Evolutionary conservation across 1,140 invertebrate genomes (phyloP).

Genomic region (Drosophila insularis): DNA sequence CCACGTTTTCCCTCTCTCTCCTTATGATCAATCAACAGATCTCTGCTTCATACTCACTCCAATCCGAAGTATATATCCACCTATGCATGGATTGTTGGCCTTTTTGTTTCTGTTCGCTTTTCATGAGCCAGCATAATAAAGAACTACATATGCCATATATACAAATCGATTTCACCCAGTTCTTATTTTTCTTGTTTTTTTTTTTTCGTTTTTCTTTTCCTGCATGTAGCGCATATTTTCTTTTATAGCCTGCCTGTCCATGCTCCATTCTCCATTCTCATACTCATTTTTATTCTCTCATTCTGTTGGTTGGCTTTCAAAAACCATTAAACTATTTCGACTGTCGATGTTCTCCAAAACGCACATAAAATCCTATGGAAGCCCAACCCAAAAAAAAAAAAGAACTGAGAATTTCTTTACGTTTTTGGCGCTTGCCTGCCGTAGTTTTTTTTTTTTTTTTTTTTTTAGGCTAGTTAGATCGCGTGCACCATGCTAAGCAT

Average conservation of each 20-base stretch:
- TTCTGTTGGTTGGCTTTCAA: conserved; percentile 27
- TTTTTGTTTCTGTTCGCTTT: conserved; percentile 18
- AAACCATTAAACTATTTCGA: conserved; percentile 65
- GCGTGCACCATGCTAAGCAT: conserved; percentile 64
- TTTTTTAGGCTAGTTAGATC: conserved; percentile 29
- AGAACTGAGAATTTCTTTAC: conserved; percentile 20
- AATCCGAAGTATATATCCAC: conserved; percentile 3
- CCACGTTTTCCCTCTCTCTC: not conserved
- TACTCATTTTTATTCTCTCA: not conserved
- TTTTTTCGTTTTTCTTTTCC: conserved; percentile 22
- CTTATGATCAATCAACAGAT: conserved; percentile 38
- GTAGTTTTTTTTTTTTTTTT: too few relatives aligned
- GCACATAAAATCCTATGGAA: conserved; percentile 5
- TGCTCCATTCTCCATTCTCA: not conserved
- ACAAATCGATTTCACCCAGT: conserved; percentile 77
- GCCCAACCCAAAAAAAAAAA: conserved; percentile 22
- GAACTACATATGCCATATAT: conserved; percentile 58
- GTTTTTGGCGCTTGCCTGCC: not conserved
- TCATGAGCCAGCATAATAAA: conserved; percentile 49
- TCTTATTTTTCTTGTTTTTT: conserved; percentile 34
- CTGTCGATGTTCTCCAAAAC: conserved; percentile 40
- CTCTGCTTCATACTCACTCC: conserved; percentile 8
- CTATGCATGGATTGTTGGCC: not conserved
- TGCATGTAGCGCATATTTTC: conserved; percentile 64
- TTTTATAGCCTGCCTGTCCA: conserved; percentile 56